These are phyloP conservation scores for Spisula solida DNA, from an alignment of 2,888 invertebrate species.

Conservation along the genomic window DNA sequence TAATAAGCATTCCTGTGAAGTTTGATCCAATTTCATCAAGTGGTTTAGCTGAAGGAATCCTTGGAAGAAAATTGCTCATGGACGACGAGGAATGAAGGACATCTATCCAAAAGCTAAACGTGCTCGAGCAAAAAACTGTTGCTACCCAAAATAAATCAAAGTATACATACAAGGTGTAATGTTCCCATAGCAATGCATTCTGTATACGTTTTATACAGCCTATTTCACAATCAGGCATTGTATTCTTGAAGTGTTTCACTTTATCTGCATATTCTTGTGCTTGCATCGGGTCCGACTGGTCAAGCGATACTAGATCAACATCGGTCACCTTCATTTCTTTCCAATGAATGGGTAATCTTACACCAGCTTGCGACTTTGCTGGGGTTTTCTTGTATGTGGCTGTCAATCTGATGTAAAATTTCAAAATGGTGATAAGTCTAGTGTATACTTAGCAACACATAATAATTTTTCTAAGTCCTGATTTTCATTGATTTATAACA, in stretches of 20 bases:
- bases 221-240: constrained; percentile 47
- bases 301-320: constrained; percentile 47
- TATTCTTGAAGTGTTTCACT: constrained; percentile 51
- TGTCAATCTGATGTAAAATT: constrained; percentile 49
- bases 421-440: background rate
- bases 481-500: background rate
- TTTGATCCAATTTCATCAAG: too few species aligned
- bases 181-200: constrained; percentile 69
- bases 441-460: background rate
- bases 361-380: constrained; percentile 56
- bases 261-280: constrained; percentile 58
- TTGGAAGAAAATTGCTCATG: too few species aligned
- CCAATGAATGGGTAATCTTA: constrained; percentile 68
- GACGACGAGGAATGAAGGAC: too few species aligned
- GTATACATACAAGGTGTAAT: constrained; percentile 65
- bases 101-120: too few species aligned
- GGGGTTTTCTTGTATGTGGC: constrained; percentile 53
- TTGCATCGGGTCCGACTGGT: constrained; percentile 35
- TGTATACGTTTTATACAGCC: constrained; percentile 60
- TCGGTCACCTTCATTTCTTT: constrained; percentile 55
- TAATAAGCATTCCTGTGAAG: too few species aligned
- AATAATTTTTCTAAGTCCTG: too few species aligned
- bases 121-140: too few species aligned
- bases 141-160: too few species aligned
- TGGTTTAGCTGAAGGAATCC: too few species aligned